A percentile compares a stretch with the other conserved stretches of the same genome.
These are phyloP conservation scores for Trachelus tabidus DNA, from an alignment of 2,888 invertebrate species.

Conservation along the genomic window DNA sequence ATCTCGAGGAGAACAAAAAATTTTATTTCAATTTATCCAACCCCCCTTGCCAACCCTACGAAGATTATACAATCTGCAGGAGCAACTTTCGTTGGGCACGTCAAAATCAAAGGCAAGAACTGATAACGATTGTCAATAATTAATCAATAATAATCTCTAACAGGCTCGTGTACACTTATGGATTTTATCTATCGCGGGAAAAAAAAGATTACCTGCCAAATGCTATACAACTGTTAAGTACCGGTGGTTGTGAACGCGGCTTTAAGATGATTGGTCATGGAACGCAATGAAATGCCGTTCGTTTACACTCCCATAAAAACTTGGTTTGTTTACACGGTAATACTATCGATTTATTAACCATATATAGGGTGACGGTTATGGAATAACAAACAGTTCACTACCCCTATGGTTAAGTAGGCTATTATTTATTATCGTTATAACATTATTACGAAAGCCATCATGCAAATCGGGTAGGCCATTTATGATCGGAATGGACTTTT, in stretches of 20 bases:
- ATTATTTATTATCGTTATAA: not conserved
- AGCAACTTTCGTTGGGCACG: not conserved
- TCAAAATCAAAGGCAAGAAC: not conserved
- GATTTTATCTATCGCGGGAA: not conserved
- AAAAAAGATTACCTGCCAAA: too few species aligned
- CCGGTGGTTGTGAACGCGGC: not conserved
- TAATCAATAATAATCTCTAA: not conserved
- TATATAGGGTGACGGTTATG: not conserved
- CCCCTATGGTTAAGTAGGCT: not conserved
- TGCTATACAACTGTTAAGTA: too few species aligned
- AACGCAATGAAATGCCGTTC: not conserved
- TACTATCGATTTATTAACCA: not conserved
- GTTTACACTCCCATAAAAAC: not conserved
- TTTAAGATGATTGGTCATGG: not conserved
- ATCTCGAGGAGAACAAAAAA: too few species aligned
- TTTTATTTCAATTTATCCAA: not conserved
- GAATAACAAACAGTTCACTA: not conserved
- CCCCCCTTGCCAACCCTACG: not conserved
- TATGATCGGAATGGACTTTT: slow-evolving; percentile 18
- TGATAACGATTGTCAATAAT: not conserved
- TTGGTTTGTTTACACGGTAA: not conserved
- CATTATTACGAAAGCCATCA: not conserved
- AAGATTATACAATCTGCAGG: not conserved
- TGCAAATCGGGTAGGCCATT: not conserved
- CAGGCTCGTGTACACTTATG: not conserved